Evolutionary conservation across 2,888 invertebrate species (phyloP).

Genomic region (Erannis defoliaria): DNA sequence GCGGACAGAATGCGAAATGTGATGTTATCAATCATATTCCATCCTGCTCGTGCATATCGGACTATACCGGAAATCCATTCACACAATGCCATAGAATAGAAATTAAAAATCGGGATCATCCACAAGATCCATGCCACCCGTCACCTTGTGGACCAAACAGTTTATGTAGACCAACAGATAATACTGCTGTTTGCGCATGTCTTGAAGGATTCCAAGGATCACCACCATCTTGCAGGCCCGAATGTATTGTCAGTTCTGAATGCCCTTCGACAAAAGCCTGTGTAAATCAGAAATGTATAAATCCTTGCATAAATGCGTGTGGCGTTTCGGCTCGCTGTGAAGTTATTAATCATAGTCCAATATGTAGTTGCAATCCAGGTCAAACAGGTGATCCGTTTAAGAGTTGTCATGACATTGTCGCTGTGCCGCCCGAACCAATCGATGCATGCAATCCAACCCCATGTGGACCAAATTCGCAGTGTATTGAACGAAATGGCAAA

Average conservation of each 20-base stretch:
- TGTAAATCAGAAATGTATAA: conserved; percentile 92
- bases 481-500: conserved; percentile 88
- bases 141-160: conserved; percentile 93
- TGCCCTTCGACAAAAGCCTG: conserved; percentile 94
- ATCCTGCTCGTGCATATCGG: conserved; percentile 89
- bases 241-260: conserved; percentile 94
- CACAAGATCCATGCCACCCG: conserved; percentile 90
- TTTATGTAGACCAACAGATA: conserved; percentile 91
- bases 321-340: conserved; percentile 92
- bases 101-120: conserved; percentile 54
- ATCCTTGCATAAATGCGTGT: conserved; percentile 94
- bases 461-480: conserved; percentile 93
- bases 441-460: conserved; percentile 92
- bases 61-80: conserved; percentile 92
- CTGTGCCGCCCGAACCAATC: conserved; percentile 66
- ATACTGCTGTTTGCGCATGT: conserved; percentile 94
- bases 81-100: conserved; percentile 78
- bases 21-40: conserved; percentile 92
- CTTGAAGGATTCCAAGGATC: conserved; percentile 91
- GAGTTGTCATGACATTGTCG: conserved; percentile 88
- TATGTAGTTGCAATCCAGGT: conserved; percentile 92
- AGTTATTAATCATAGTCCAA: conserved; percentile 94
- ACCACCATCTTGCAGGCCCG: conserved; percentile 93
- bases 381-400: conserved; percentile 94
- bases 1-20: conserved; percentile 91